Evolutionary conservation across 2,888 invertebrate species (phyloP), one percentile per base, ranked within the genome.

Genomic region (Prosopocoilus inquinatus): DNA sequence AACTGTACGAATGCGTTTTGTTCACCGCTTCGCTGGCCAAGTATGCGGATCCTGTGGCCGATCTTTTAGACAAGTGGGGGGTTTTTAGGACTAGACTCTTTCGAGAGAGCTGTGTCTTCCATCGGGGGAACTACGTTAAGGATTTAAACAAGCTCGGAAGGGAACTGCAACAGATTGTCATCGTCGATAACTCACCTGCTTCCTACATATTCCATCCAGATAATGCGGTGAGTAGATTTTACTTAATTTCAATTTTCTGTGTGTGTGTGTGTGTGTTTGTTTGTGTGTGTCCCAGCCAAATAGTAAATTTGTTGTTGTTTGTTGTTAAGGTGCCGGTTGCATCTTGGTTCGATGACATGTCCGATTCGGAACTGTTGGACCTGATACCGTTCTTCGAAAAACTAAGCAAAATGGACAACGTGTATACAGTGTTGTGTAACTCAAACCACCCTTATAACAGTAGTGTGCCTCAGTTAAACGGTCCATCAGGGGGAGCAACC

Each of bases 171-270:
- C 92, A 95, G 79, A 95, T 97, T 72, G 90, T 99, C 72, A 99
- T 99, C 73, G 94, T 99, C 67, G 99, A 99, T 84, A 99, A 99
- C 82, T 99, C 98, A 72, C 99, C 99, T 71, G 97, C 97, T 73
- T 96, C 96, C 66, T 99, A 99, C 80, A 96, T 98, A 84, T 99
- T 99, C 90, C 99, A 99, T 87, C 98, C 98, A 75, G 96, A 98
- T 79, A 99, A 99, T 83, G 98, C 98, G 79, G 97, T 99, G 80
- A 89, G 92, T 87, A 45, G 15, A 16, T 7, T 50, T 32, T 20
- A 43, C 44, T 9, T 16, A 32, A 4, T 39, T 38, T 12, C n/a
- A n/a, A n/a, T n/a, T n/a, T n/a, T n/a, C n/a, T n/a, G n/a, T n/a
- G n/a, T n/a, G n/a, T n/a, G n/a, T n/a, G n/a, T n/a, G n/a, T n/a